A percentile compares a stretch with the other conserved stretches of the same genome.
phyloP scores from a whole-genome alignment of 2,113 vertebrate species.

The Melierax canorus region DNA sequence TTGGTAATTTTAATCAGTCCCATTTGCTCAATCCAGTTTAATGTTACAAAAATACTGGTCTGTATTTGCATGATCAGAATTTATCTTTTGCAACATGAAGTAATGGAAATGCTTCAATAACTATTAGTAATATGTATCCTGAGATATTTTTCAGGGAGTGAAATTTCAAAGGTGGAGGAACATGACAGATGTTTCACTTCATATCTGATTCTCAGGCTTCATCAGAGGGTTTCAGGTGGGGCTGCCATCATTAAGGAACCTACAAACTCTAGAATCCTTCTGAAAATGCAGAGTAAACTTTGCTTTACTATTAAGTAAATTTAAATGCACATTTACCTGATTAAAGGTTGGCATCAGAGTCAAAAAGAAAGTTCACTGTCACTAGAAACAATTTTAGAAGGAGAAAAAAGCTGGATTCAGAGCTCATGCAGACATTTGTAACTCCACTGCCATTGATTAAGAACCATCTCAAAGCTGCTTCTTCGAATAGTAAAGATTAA shows the following conservation, averaged over 20 bases:
- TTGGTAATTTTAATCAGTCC: too few species aligned
- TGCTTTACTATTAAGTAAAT: neutral
- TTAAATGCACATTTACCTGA: neutral
- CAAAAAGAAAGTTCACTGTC: neutral
- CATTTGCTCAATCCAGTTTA: neutral
- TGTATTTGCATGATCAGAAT: neutral
- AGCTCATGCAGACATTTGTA: neutral
- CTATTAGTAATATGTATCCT: neutral
- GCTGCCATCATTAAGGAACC: neutral
- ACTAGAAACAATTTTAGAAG: neutral
- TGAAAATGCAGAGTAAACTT: neutral
- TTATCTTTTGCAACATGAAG: neutral
- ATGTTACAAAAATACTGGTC: neutral
- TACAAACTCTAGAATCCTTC: neutral
- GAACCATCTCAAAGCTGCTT: neutral
- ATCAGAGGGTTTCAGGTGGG: neutral
- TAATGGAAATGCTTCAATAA: neutral
- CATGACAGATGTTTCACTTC: neutral
- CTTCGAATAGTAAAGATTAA: neutral
- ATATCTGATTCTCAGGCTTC: neutral
- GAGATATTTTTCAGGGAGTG: neutral
- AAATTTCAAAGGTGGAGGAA: neutral
- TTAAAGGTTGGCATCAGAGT: neutral
- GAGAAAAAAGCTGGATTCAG: neutral
- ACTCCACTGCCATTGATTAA: neutral